Conservation (phyloP, 2,113 vertebrate genomes). For the Epinephelus fuscoguttatus region DNA sequence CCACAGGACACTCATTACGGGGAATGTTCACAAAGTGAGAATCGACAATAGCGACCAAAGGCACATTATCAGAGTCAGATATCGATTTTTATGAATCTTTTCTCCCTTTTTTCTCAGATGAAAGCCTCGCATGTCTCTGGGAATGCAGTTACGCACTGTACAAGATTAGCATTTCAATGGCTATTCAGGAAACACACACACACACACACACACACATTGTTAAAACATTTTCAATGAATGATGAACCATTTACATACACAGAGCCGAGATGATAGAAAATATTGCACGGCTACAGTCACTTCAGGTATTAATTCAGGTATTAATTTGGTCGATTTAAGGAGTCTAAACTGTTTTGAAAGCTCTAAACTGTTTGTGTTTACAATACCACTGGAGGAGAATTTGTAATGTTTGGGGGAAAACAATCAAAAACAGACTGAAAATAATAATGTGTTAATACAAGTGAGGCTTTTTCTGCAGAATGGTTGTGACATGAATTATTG, state of each 20-base stretch:
- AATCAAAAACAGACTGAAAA: neutral
- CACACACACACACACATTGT: slow-evolving; percentile 20
- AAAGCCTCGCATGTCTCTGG: slow-evolving; percentile 47
- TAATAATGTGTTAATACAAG: neutral
- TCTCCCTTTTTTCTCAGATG: slow-evolving; percentile 39
- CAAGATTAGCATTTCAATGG: slow-evolving; percentile 68
- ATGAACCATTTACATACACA: slow-evolving; percentile 46
- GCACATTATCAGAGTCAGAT: slow-evolving; percentile 37
- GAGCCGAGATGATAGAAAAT: slow-evolving; percentile 30
- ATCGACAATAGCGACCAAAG: slow-evolving; percentile 37
- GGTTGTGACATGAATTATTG: neutral
- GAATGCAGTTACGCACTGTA: slow-evolving; percentile 3
- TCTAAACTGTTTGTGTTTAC: neutral
- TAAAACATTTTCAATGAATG: slow-evolving; percentile 24
- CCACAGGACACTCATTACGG: slow-evolving; percentile 30
- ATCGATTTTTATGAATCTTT: slow-evolving; percentile 51
- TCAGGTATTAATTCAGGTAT: slow-evolving; percentile 18
- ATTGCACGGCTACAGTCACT: neutral
- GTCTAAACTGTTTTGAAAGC: neutral
- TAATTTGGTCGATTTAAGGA: slow-evolving; percentile 27
- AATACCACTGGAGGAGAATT: neutral
- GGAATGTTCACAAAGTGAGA: slow-evolving; percentile 31
- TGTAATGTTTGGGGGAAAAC: neutral
- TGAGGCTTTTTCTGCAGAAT: neutral
- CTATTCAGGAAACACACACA: slow-evolving; percentile 13